Evolutionary conservation across 2,797 vertebrate genomes (phyloP).

Genomic region (Myiotriccus ornatus): DNA sequence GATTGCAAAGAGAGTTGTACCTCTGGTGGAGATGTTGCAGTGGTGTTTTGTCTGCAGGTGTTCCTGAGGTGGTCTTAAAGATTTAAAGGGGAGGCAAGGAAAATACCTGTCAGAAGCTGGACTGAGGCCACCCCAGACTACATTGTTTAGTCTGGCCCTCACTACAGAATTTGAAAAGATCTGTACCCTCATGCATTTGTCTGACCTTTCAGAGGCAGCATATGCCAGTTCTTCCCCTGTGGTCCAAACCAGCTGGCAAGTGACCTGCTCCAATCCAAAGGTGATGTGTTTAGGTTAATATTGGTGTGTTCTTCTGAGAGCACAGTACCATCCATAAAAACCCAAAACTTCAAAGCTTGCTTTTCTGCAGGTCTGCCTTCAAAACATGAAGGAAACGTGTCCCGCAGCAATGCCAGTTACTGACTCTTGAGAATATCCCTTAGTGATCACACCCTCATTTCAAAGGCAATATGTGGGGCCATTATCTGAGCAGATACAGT

Average conservation of each 20-base stretch:
- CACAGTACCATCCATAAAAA: neutral
- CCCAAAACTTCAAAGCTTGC: neutral
- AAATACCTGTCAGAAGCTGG: neutral
- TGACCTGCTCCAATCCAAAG: neutral
- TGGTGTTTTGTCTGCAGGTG: neutral
- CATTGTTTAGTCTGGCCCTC: neutral
- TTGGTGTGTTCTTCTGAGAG: neutral
- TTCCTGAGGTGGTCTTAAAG: neutral
- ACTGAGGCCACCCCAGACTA: neutral
- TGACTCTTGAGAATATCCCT: neutral
- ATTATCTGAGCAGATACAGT: slow-evolving; percentile 46
- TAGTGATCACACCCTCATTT: slow-evolving; percentile 12
- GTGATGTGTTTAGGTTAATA: neutral
- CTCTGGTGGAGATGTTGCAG: neutral
- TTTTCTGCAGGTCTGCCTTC: slow-evolving; percentile 6
- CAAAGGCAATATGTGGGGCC: slow-evolving; percentile 23
- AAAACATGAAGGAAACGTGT: neutral
- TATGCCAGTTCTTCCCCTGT: neutral
- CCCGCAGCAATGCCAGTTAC: neutral
- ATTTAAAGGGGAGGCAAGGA: neutral
- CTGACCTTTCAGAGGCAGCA: neutral
- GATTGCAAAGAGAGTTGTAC: neutral
- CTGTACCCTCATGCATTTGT: neutral
- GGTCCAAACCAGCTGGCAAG: neutral
- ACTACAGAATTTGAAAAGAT: neutral